Percentiles rank a stretch among this genome's conserved stretches.
Conservation (phyloP, 2,888 invertebrate species). For the Parnassius apollo region DNA sequence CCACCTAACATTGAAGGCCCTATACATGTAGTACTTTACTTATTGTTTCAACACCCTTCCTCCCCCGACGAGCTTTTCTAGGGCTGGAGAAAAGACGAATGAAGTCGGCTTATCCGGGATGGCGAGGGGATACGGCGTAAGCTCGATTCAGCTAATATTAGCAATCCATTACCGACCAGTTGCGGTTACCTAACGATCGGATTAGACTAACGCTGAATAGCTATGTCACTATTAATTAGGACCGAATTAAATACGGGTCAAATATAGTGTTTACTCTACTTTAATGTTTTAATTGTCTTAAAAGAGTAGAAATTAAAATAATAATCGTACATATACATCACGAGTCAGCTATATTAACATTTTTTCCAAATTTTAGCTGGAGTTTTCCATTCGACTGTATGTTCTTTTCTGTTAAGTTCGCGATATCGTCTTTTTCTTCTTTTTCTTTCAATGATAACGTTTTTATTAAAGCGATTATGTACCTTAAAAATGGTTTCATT, state of each 20-base stretch:
- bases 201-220: slow-evolving; percentile 6
- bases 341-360: no score
- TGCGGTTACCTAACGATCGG: slow-evolving; percentile 13
- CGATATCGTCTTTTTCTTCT: no score
- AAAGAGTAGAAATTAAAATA: no score
- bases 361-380: no score
- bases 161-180: slow-evolving; percentile 69
- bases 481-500: no score
- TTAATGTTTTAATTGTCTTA: no score
- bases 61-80: slow-evolving; percentile 27
- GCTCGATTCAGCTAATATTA: slow-evolving; percentile 78
- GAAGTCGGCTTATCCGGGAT: slow-evolving; percentile 58
- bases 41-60: slow-evolving; percentile 33
- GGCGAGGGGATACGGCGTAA: slow-evolving; percentile 39
- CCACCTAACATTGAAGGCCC: slow-evolving; percentile 21
- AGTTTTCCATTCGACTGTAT: no score
- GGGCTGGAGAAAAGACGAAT: slow-evolving; percentile 70
- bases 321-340: no score
- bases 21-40: slow-evolving; percentile 27
- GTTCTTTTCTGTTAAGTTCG: no score
- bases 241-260: slow-evolving; percentile 10
- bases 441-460: no score
- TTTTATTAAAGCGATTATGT: no score
- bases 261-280: neutral
- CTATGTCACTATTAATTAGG: neutral